Percentiles rank a stretch among this genome's conserved stretches.
These are phyloP conservation scores for Apotomis betuletana DNA, from an alignment of 2,888 invertebrate genomes.

Conservation along the genomic window DNA sequence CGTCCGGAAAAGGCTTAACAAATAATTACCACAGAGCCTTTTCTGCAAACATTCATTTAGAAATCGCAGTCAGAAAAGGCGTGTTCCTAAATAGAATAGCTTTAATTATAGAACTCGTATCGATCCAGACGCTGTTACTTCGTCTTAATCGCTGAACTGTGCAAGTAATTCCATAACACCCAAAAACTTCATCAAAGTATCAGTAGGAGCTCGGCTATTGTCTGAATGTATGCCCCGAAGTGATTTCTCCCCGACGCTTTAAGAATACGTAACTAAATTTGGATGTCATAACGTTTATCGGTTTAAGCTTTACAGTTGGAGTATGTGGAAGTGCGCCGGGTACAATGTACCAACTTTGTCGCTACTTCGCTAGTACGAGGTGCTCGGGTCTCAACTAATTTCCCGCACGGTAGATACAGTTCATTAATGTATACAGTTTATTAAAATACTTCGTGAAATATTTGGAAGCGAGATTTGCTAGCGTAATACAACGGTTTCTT, in stretches of 20 bases:
- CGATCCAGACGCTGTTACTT: not conserved
- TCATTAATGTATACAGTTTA: constrained; percentile 19
- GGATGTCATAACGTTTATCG: constrained; percentile 67
- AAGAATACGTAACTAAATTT: constrained; percentile 52
- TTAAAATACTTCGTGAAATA: constrained; percentile 32
- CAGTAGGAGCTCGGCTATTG: constrained; percentile 8
- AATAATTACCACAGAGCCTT: constrained; percentile 12
- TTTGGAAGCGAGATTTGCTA: constrained; percentile 9
- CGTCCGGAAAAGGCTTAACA: constrained; percentile 13
- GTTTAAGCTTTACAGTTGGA: constrained; percentile 48
- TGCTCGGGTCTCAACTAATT: constrained; percentile 44
- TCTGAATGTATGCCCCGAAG: constrained; percentile 33
- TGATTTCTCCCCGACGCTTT: constrained; percentile 30
- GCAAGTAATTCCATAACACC: constrained; percentile 22
- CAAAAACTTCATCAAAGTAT: constrained; percentile 32
- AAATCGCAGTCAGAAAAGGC: not conserved
- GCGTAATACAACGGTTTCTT: not conserved
- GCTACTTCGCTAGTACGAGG: not conserved
- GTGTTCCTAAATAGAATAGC: not conserved
- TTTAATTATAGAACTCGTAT: constrained; percentile 13
- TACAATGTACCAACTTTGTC: constrained; percentile 58
- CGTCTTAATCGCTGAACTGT: not conserved
- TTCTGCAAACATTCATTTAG: constrained; percentile 18
- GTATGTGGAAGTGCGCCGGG: constrained; percentile 46
- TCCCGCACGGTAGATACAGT: constrained; percentile 35